Evolutionary conservation across 2,888 invertebrate genomes (phyloP).

Genomic region (Linnaemya vulpina): DNA sequence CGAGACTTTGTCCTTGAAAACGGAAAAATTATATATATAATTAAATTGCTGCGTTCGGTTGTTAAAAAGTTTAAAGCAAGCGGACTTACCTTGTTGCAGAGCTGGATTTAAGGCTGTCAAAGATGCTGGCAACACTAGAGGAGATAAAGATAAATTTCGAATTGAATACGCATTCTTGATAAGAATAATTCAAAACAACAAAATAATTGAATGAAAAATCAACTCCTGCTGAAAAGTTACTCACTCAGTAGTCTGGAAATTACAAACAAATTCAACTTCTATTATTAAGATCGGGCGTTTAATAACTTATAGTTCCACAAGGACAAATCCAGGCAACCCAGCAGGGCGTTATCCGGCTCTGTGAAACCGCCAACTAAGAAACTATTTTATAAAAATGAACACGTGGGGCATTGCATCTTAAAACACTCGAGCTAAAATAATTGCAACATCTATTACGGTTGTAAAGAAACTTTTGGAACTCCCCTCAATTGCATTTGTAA

Average conservation of each 20-base stretch:
- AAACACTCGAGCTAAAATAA: too few species aligned
- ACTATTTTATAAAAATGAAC: too few species aligned
- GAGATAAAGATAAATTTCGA: not conserved
- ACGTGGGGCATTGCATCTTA: too few species aligned
- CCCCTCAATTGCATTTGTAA: too few species aligned
- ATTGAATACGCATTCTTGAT: not conserved
- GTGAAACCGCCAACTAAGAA: too few species aligned
- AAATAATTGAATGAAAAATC: not conserved
- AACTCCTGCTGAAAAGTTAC: not conserved
- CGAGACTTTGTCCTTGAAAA: conserved; percentile 97
- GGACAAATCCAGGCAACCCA: too few species aligned
- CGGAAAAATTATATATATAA: conserved; percentile 5
- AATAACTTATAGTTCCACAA: too few species aligned
- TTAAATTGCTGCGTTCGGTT: not conserved
- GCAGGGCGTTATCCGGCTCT: too few species aligned
- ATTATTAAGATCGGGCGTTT: not conserved
- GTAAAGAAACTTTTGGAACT: too few species aligned
- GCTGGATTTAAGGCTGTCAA: conserved; percentile 82
- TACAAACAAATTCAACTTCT: not conserved
- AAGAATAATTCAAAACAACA: not conserved
- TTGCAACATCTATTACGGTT: too few species aligned
- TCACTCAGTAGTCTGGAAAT: not conserved
- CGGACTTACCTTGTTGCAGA: conserved; percentile 81
- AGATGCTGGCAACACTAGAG: conserved; percentile 82
- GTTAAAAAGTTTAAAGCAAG: too few species aligned